Base-by-base conservation (phyloP, 2,113 vertebrate genomes). In the Osmerus mordax region DNA sequence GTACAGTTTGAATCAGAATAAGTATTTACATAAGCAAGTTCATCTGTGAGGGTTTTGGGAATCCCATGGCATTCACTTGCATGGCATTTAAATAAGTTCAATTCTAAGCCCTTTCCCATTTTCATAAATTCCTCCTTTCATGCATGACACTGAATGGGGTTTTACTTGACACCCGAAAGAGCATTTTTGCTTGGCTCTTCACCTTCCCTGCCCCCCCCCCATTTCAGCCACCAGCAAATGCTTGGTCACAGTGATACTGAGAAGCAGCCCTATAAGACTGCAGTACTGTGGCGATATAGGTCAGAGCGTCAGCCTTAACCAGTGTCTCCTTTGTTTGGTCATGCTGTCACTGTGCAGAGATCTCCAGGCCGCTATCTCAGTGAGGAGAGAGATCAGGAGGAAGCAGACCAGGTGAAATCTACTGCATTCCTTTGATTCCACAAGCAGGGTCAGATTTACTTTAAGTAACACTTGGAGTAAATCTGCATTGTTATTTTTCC, bases 331-430 rank as follows among this genome's bases (percentile, higher is more conserved):
- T 80, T 89, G 84, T 88, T 74, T 87, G 72, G 83, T 88, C 83
- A 80, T 87, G 83, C 87, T 88, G 85, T 87, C 84, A 54, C 79
- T 75, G 82, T 86, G 86, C 85, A 89, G 90, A 89, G 75, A 71
- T 70, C 82, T 70, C 76, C 83, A 67, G 78, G 80, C 78, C 79
- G 67, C 83, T 84, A 81, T 89, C 87, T 88, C 80, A 84, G 82
- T 86, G 81, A 83, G 84, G 80, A 86, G 74, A 78, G 73, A 70
- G 86, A 86, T 82, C 87, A 72, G 76, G 86, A 85, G 83, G 86
- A 87, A 72, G 69, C 81, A 68, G 80, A 88, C 74, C 86, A 89
- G 86, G 88, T 91, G 89, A 89, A 77, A 75, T 53, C 28, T 66
- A 70, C 56, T 78, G 76, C 72, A 81, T 85, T 86, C 83, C 75